Evolutionary conservation across 2,888 invertebrate species (phyloP).

Genomic region (Sminthurinus aureus): DNA sequence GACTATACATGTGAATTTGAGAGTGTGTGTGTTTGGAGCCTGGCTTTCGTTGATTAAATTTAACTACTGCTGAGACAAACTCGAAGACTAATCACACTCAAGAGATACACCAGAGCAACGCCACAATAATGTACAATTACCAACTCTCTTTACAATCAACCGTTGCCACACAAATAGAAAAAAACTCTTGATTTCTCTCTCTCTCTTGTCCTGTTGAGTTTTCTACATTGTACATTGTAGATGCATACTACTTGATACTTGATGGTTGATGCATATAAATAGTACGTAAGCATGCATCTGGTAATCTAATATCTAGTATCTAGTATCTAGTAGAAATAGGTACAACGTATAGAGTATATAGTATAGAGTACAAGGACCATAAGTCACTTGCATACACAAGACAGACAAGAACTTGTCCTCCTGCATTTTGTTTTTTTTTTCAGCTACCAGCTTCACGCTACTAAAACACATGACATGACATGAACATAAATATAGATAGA

Average conservation of each 20-base stretch:
- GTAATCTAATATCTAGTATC: no score
- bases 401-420: not conserved
- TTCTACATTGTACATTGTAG: not conserved
- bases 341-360: no score
- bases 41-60: constrained; percentile 54
- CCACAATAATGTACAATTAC: constrained; percentile 58
- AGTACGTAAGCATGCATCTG: no score
- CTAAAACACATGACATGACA: not conserved
- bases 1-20: not conserved
- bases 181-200: constrained; percentile 11
- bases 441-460: not conserved
- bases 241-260: no score
- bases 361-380: no score
- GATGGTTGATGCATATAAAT: no score
- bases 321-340: not conserved
- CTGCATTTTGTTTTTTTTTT: not conserved
- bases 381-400: constrained; percentile 19
- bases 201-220: not conserved
- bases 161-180: constrained; percentile 24
- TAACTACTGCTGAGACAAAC: constrained; percentile 54
- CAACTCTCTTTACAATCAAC: constrained; percentile 48
- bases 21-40: constrained; percentile 8
- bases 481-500: not conserved
- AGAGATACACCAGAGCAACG: constrained; percentile 51
- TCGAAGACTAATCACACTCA: constrained; percentile 57